Percentiles rank a stretch among this genome's conserved stretches.
Evolutionary conservation across 2,113 vertebrate species (phyloP).

Genomic region (Chaetodon auriga): DNA sequence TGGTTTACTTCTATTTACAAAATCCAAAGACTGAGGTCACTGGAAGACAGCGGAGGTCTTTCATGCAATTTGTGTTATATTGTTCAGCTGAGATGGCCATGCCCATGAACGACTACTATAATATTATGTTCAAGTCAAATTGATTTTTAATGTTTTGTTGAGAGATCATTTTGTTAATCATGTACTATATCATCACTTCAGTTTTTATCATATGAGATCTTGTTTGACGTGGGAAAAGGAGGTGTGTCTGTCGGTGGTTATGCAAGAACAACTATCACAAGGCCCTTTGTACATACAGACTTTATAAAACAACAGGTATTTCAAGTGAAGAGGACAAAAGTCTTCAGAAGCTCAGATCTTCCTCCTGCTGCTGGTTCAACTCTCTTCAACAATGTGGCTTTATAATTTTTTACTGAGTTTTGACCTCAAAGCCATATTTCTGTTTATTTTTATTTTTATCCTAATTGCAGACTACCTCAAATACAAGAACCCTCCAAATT

Average conservation of each 20-base stretch:
- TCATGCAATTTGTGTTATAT: no score
- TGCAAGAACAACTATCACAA: not conserved
- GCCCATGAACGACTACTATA: no score
- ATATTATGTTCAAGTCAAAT: no score
- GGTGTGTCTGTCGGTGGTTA: not conserved
- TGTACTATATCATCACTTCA: no score
- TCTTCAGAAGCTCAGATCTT: not conserved
- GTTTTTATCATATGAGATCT: no score
- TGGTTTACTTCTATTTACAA: no score
- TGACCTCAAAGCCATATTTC: conserved; percentile 68
- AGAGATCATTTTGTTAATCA: no score
- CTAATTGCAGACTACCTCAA: conserved; percentile 77
- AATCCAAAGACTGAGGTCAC: no score
- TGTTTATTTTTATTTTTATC: conserved; percentile 79
- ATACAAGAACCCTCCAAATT: conserved; percentile 77
- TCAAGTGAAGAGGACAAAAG: not conserved
- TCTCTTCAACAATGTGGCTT: conserved; percentile 67
- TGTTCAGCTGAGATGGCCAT: no score
- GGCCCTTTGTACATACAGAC: not conserved
- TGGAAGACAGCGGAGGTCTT: no score
- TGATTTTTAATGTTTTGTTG: no score
- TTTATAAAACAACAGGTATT: not conserved
- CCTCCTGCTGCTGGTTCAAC: not conserved
- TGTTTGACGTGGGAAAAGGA: not conserved
- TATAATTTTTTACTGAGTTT: conserved; percentile 63